phyloP scores from a whole-genome alignment of 2,113 vertebrate species.

The Lota lota region DNA sequence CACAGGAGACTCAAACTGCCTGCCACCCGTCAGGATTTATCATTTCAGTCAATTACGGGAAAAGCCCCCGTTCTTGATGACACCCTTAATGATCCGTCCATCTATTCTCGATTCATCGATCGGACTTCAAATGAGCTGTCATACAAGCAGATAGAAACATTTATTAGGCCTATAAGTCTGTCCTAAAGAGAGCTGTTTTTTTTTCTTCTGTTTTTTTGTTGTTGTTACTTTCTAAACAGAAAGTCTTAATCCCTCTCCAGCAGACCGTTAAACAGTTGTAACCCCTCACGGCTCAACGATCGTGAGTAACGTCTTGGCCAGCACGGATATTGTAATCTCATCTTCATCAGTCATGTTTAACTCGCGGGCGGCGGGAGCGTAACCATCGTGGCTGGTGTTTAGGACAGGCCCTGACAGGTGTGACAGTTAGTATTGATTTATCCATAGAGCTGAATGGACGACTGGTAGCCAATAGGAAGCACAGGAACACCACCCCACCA shows the following conservation, averaged over 20 bases:
- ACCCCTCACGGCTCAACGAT: not conserved
- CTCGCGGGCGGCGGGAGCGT: slow-evolving; percentile 24
- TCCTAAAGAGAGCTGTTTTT: slow-evolving; percentile 19
- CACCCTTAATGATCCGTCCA: slow-evolving; percentile 38
- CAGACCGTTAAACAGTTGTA: slow-evolving; percentile 22
- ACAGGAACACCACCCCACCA: slow-evolving; percentile 29
- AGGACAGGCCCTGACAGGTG: slow-evolving; percentile 62
- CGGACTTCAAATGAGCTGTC: slow-evolving; percentile 23
- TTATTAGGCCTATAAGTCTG: slow-evolving; percentile 38
- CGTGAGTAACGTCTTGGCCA: slow-evolving; percentile 2
- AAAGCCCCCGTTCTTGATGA: slow-evolving; percentile 8
- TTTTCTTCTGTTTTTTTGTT: too few relatives aligned
- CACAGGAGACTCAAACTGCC: too few relatives aligned
- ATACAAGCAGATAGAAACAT: not conserved
- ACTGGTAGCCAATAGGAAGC: slow-evolving; percentile 45
- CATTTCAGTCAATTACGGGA: slow-evolving; percentile 16
- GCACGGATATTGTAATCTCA: slow-evolving; percentile 22
- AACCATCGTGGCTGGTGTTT: slow-evolving; percentile 28
- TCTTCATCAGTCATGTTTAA: slow-evolving; percentile 33
- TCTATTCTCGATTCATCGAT: slow-evolving; percentile 41
- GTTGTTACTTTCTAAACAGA: slow-evolving; percentile 23
- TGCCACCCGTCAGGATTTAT: not conserved
- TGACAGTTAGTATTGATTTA: slow-evolving; percentile 62
- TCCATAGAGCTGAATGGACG: slow-evolving; percentile 36
- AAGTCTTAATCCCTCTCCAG: slow-evolving; percentile 39